A percentile compares a stretch with the other conserved stretches of the same genome.
These are phyloP conservation scores for Zoroaster sp. DNA, from an alignment of 53 echinoderm and acorn worm genomes.

Conservation along the genomic window DNA sequence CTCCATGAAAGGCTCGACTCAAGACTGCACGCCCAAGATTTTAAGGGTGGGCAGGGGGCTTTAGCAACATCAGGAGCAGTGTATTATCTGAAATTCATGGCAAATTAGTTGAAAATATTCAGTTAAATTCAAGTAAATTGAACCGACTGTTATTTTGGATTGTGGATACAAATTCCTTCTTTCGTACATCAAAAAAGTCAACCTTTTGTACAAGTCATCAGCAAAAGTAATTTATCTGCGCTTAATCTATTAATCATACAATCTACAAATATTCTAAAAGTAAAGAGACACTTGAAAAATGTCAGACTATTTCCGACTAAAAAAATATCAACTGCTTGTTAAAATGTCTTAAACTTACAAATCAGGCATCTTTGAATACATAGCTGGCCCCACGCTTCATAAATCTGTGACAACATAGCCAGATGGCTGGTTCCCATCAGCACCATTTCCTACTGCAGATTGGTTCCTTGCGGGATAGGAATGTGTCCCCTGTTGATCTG, in stretches of 20 bases:
- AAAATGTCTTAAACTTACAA: neutral
- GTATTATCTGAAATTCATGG: too few relatives aligned
- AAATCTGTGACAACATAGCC: slow-evolving; percentile 47
- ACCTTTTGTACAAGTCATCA: too few relatives aligned
- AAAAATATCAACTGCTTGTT: neutral
- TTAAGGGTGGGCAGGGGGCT: too few relatives aligned
- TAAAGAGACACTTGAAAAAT: neutral
- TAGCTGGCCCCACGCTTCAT: slow-evolving; percentile 18
- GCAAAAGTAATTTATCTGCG: too few relatives aligned
- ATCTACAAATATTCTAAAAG: neutral
- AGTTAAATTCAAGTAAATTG: too few relatives aligned
- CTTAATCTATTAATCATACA: neutral
- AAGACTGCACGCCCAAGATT: too few relatives aligned
- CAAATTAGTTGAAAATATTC: too few relatives aligned
- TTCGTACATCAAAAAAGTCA: too few relatives aligned
- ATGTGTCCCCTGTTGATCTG: neutral
- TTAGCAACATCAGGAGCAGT: too few relatives aligned
- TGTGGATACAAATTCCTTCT: too few relatives aligned
- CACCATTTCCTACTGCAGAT: neutral
- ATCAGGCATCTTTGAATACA: neutral
- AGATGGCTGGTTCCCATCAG: neutral
- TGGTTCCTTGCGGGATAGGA: neutral
- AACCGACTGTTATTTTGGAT: too few relatives aligned
- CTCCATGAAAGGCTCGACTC: too few relatives aligned
- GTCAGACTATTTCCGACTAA: neutral